Conservation (phyloP, 2,797 vertebrate genomes). For the Syngnathus rostellatus region DNA sequence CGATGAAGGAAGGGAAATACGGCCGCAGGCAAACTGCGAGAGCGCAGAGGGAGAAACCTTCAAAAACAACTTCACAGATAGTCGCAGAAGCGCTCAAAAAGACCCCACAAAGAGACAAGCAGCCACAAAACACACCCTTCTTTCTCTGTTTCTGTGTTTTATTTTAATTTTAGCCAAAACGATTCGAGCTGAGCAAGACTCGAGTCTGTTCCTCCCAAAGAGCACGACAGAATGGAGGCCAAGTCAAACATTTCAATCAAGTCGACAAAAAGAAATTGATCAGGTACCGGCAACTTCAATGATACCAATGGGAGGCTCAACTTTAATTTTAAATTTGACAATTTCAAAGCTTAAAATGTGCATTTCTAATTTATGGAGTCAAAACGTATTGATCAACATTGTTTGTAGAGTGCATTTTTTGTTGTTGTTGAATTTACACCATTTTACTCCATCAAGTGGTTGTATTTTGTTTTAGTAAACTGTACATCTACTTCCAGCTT, state of each 20-base stretch:
- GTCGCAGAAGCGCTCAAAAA: constrained; percentile 34
- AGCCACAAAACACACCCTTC: constrained; percentile 28
- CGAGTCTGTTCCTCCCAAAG: constrained; percentile 23
- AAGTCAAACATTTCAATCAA: constrained; percentile 25
- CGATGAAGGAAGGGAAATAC: constrained; percentile 11
- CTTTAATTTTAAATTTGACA: too few relatives aligned
- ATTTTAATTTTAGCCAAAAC: constrained; percentile 33
- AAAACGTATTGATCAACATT: too few relatives aligned
- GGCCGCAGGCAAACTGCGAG: constrained; percentile 25
- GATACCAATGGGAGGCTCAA: too few relatives aligned
- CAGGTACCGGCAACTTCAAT: too few relatives aligned
- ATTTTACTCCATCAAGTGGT: too few relatives aligned
- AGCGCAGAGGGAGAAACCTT: constrained; percentile 28
- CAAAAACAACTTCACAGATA: constrained; percentile 38
- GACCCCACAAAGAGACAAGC: constrained; percentile 28
- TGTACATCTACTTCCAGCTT: too few relatives aligned
- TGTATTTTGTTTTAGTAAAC: too few relatives aligned
- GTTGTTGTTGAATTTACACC: too few relatives aligned
- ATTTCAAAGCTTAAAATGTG: too few relatives aligned
- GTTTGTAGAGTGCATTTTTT: too few relatives aligned
- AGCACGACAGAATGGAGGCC: constrained; percentile 17
- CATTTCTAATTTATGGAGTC: too few relatives aligned
- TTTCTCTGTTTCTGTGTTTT: constrained; percentile 26
- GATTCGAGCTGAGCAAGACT: constrained; percentile 20
- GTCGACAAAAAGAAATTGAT: not conserved